Conservation (phyloP, 1,140 invertebrate genomes). For the Drosophila ohnishii region DNA sequence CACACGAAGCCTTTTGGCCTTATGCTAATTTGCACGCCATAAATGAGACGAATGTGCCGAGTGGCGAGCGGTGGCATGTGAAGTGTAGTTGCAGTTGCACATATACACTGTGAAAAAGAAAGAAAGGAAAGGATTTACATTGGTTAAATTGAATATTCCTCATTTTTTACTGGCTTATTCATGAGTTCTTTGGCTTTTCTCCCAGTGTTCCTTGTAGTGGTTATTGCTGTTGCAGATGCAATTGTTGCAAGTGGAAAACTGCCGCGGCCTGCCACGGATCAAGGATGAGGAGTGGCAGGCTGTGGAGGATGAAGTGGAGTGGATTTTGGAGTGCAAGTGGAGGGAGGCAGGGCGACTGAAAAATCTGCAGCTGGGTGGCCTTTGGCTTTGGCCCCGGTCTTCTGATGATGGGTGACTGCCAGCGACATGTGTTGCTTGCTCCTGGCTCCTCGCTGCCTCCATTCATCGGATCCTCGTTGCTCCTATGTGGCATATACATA, state of each 20-base stretch:
- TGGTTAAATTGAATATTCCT: too few relatives aligned
- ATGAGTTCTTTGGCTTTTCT: background rate
- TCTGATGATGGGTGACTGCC: conserved; percentile 43
- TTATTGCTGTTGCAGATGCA: conserved; percentile 28
- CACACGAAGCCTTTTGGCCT: conserved; percentile 68
- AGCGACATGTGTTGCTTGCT: conserved; percentile 43
- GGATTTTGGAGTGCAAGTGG: conserved; percentile 22
- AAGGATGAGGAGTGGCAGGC: conserved; percentile 4
- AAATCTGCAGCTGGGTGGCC: conserved; percentile 30
- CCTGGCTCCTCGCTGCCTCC: conserved; percentile 9
- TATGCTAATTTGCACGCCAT: conserved; percentile 81
- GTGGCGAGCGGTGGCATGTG: conserved; percentile 59
- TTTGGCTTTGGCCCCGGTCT: conserved; percentile 16
- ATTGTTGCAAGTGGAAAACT: conserved; percentile 44
- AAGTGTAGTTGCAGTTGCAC: conserved; percentile 32
- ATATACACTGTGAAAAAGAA: conserved; percentile 8
- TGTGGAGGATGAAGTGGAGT: conserved; percentile 11
- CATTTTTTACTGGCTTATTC: background rate
- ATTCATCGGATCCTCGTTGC: background rate
- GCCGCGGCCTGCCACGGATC: conserved; percentile 23
- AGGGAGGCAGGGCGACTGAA: background rate
- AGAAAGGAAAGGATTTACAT: background rate
- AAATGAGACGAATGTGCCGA: conserved; percentile 80
- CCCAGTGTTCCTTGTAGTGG: background rate
- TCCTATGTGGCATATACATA: conserved; percentile 12